phyloP scores from a whole-genome alignment of 2,888 invertebrate genomes.

The Harpagoxenus sublaevis region DNA sequence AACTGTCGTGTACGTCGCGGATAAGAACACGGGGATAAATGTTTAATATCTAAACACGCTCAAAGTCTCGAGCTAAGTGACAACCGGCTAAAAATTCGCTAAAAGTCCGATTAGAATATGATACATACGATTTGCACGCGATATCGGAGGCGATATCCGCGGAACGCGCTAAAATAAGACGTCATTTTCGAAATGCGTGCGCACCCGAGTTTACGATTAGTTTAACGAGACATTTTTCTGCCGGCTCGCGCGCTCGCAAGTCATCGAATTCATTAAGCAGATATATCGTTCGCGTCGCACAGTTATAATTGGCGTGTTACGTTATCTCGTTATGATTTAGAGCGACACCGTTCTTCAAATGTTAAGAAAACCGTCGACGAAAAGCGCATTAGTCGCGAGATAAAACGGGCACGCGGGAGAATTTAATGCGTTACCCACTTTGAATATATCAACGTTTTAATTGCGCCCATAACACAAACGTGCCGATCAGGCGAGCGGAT shows the following conservation, averaged over 20 bases:
- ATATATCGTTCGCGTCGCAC: background rate
- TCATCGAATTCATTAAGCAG: conserved; percentile 15
- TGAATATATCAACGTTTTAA: conserved; percentile 63
- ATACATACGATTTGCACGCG: background rate
- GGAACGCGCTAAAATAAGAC: background rate
- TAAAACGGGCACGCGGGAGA: conserved; percentile 31
- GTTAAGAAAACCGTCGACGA: conserved; percentile 59
- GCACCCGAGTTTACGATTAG: conserved; percentile 8
- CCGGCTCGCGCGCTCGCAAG: background rate
- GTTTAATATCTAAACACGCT: conserved; percentile 26
- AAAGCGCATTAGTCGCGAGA: conserved; percentile 54
- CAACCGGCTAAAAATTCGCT: conserved; percentile 15
- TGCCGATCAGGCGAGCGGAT: conserved; percentile 28
- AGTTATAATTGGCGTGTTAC: conserved; percentile 25
- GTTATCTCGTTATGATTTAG: conserved; percentile 14
- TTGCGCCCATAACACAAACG: conserved; percentile 42
- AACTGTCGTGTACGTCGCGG: conserved; percentile 1
- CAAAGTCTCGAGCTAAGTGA: background rate
- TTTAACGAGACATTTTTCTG: conserved; percentile 12
- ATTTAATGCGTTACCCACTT: background rate
- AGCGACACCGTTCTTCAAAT: background rate
- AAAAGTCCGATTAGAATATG: background rate
- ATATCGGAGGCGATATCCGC: background rate
- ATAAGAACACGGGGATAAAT: conserved; percentile 8
- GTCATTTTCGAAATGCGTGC: background rate